Conservation (phyloP, 2,888 invertebrate genomes). For the Microctonus brassicae region DNA sequence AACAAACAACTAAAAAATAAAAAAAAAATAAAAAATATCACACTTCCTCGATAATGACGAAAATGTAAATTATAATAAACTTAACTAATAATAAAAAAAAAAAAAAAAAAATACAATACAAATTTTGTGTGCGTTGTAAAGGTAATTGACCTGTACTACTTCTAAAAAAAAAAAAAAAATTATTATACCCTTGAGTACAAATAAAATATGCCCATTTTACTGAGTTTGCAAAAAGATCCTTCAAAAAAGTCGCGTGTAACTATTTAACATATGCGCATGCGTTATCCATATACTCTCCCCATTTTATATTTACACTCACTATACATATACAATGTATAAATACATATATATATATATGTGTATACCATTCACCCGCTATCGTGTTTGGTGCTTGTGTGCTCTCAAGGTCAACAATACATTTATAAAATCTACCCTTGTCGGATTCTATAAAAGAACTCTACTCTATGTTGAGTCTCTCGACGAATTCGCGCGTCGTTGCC, state of each 20-base stretch:
- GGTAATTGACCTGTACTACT: neutral
- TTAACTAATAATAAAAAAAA: too few species aligned
- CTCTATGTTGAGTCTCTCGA: neutral
- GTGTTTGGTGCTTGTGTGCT: neutral
- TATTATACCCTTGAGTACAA: neutral
- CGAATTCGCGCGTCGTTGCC: constrained; percentile 25
- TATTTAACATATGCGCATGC: constrained; percentile 17
- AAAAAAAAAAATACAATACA: too few species aligned
- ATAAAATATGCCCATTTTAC: neutral
- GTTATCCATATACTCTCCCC: neutral
- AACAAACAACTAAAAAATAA: neutral
- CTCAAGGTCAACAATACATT: constrained; percentile 25
- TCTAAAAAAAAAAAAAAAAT: too few species aligned
- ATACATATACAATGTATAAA: neutral
- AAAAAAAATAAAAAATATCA: neutral
- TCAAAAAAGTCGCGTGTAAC: constrained; percentile 2
- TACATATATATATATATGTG: too few species aligned
- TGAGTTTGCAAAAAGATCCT: neutral
- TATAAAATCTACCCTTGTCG: constrained; percentile 2
- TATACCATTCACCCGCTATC: neutral
- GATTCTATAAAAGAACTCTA: constrained; percentile 1
- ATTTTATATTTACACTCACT: neutral
- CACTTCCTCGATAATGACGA: too few species aligned
- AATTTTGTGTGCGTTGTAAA: neutral
- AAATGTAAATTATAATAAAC: too few species aligned